Evolutionary conservation across 1,140 invertebrate species (phyloP), one percentile per base, ranked within the genome.

Genomic region (Formica selysi): DNA sequence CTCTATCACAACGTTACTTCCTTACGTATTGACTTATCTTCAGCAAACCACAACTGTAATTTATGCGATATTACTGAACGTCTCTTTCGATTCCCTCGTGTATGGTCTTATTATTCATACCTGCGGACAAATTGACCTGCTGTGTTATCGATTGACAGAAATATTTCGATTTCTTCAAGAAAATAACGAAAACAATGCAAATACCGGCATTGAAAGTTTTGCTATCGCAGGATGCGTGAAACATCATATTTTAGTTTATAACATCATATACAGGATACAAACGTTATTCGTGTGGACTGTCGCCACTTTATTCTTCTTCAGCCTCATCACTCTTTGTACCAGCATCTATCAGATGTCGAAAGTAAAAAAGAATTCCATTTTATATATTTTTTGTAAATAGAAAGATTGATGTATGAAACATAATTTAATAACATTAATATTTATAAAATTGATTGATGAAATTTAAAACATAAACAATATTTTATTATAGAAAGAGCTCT

Each of bases 81-180:
- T 74, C 13, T 13, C 85, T 13, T n/a, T 73, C 19, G 85, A 86
- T 19, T 74, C 68, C 1, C 79, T 84, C 6, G 79, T 86, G 73
- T 86, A 86, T n/a, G 85, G 68, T 65, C n/a, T 84, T 13, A 86
- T 73, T 48, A 81, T 86, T 67, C 68, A 85, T 10, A 79, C 71
- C n/a, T 86, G 78, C 59, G 85, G 78, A 6, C 85, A 84, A 44
- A 81, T 86, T 16, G 85, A 83, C 13, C 38, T 83, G 29, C 4
- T 86, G 41, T 67, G 67, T 11, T 10, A 73, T 54, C 67, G 79
- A 73, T 67, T 84, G 26, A 67, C 32, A 4, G 41, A 84, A 54
- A 48, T 29, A 29, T 44, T 84, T n/a, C n/a, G 11, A 51, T 80
- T 29, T 41, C 48, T 54, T 22, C 16, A 51, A 13, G 13, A 44